Base-by-base conservation (phyloP, 2,888 invertebrate species). In the Polyommatus icarus region DNA sequence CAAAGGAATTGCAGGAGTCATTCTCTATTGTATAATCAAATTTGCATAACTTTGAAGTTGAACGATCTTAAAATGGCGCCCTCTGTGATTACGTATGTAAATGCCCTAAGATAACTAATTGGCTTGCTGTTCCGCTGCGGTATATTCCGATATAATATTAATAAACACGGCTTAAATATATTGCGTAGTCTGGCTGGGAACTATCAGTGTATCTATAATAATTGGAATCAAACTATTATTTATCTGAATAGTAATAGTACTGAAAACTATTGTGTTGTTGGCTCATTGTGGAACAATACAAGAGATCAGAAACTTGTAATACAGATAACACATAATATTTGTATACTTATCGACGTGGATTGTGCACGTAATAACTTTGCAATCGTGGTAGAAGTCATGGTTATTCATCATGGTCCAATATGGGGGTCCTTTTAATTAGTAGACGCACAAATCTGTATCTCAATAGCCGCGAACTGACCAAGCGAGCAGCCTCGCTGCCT, bases 51-150 rank as follows among this genome's bases (percentile, higher is more conserved):
- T 67, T 12, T 29, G n/a, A 40, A 72, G 40, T 72, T 20, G 10
- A 72, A 72, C 20, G 20, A 72, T 72, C 72, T 40, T 40, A 20
- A 72, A 72, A 72, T 72, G 40, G 40, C 40, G 40, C n/a, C 15
- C 72, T 36, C 40, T 72, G 18, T 71, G 36, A 72, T 72, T 40
- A 20, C 40, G 40, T 72, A 40, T 72, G 72, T n/a, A 40, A 72
- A 72, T 40, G 40, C 20, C 72, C 72, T n/a, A 1, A 40, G 72
- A 20, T 72, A 36, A 40, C 40, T 72, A 40, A 72, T 72, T 72
- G 72, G 72, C 72, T 20, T 40, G 40, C 40, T 40, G 40, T n/a
- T 72, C n/a, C 40, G 20, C 40, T 29, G 67, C 32, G 67, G 67
- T 67, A 67, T 32, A 67, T 29, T 67, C n/a, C 8, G 32, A 72